Evolutionary conservation across 2,888 invertebrate genomes (phyloP).

Genomic region (Epinotia ramella): DNA sequence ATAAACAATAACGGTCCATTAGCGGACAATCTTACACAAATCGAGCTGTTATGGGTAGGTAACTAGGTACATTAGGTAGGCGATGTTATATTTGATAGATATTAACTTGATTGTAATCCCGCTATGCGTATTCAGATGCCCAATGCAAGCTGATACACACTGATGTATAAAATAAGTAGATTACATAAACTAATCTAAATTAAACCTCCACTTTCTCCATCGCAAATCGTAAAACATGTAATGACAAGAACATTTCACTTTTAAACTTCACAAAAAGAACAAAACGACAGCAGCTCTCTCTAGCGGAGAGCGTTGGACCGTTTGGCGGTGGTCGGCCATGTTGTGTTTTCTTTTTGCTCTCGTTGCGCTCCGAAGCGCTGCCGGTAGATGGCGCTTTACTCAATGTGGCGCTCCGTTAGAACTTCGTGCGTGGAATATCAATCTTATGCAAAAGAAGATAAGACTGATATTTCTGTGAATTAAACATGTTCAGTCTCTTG

Average conservation of each 20-base stretch:
- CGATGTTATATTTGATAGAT: too few species aligned
- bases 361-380: not conserved
- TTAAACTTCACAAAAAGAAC: constrained; percentile 53
- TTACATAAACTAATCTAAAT: constrained; percentile 9
- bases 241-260: constrained; percentile 11
- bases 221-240: constrained; percentile 26
- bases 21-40: too few species aligned
- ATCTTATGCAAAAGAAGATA: not conserved
- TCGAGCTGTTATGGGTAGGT: too few species aligned
- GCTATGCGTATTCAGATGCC: too few species aligned
- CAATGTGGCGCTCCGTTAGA: not conserved
- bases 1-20: too few species aligned
- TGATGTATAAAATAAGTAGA: not conserved
- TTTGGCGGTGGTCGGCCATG: constrained; percentile 53
- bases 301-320: constrained; percentile 58
- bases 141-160: too few species aligned
- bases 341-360: constrained; percentile 52
- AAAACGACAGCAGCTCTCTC: constrained; percentile 73
- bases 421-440: not conserved
- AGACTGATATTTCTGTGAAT: not conserved
- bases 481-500: too few species aligned
- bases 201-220: constrained; percentile 6
- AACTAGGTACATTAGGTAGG: too few species aligned
- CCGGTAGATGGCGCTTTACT: constrained; percentile 57
- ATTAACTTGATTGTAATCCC: too few species aligned